phyloP scores from a whole-genome alignment of 2,888 invertebrate genomes.

The Abscondita cerata region DNA sequence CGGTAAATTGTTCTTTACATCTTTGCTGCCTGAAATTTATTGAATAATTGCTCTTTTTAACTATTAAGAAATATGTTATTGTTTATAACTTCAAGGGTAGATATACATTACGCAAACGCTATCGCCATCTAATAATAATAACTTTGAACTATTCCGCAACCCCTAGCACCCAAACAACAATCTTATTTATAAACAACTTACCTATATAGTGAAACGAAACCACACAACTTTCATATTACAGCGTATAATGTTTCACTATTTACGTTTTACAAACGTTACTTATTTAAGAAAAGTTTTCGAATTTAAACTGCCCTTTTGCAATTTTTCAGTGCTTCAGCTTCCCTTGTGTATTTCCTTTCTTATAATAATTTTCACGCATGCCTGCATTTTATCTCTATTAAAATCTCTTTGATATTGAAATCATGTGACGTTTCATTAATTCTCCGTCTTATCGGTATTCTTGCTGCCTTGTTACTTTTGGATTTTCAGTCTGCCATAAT shows the following conservation, averaged over 20 bases:
- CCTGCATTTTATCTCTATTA: slow-evolving; percentile 59
- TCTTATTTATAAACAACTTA: slow-evolving; percentile 1
- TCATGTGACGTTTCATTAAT: slow-evolving; percentile 61
- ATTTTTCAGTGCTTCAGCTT: slow-evolving; percentile 47
- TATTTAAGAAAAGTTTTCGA: slow-evolving; percentile 22
- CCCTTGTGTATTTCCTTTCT: slow-evolving; percentile 54
- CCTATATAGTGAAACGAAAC: too few relatives aligned
- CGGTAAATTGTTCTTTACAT: too few relatives aligned
- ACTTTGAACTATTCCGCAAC: too few relatives aligned
- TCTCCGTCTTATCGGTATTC: slow-evolving; percentile 56
- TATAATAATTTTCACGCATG: slow-evolving; percentile 60
- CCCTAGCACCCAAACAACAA: too few relatives aligned
- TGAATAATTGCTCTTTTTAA: too few relatives aligned
- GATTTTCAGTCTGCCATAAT: slow-evolving; percentile 33
- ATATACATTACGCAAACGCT: too few relatives aligned
- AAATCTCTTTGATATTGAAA: slow-evolving; percentile 61
- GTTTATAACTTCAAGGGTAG: too few relatives aligned
- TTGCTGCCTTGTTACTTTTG: slow-evolving; percentile 44
- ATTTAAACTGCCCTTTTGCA: slow-evolving; percentile 51
- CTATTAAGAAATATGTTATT: too few relatives aligned
- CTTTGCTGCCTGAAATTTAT: too few relatives aligned
- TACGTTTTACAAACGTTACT: background rate
- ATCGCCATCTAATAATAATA: too few relatives aligned
- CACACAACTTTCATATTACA: too few relatives aligned
- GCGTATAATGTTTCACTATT: too few relatives aligned